These are phyloP conservation scores for Engystomops pustulosus DNA, from an alignment of 2,113 vertebrate genomes.

Conservation along the genomic window DNA sequence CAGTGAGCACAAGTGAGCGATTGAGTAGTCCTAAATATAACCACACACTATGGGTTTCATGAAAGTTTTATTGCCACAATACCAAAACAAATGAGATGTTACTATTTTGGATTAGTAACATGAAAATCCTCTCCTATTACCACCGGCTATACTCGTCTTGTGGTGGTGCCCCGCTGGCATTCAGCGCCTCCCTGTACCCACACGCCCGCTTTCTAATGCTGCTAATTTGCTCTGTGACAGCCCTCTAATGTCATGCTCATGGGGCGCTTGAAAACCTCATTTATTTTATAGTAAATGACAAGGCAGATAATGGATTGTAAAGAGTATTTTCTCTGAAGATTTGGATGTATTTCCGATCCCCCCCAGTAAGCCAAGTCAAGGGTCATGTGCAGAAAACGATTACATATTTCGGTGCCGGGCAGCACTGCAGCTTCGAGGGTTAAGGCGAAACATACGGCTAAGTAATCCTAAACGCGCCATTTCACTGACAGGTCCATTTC, in stretches of 20 bases:
- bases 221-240: background rate
- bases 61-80: slow-evolving; percentile 12
- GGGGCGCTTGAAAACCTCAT: background rate
- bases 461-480: slow-evolving; percentile 11
- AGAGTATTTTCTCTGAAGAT: background rate
- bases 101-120: background rate
- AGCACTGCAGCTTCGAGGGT: background rate
- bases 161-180: background rate
- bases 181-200: background rate
- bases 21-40: background rate
- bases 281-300: slow-evolving; percentile 24
- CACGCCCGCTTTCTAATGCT: background rate
- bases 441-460: background rate
- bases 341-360: slow-evolving; percentile 15
- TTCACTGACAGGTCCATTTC: background rate
- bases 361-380: background rate
- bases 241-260: slow-evolving; percentile 23
- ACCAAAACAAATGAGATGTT: background rate
- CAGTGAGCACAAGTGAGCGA: too few species aligned
- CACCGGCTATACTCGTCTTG: background rate
- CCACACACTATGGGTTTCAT: background rate
- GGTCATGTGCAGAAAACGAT: background rate
- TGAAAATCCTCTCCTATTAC: slow-evolving; percentile 8
- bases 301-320: slow-evolving; percentile 26
- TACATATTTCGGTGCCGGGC: background rate